Conservation (phyloP, 1,140 invertebrate genomes). For the Ceratina calcarata region DNA sequence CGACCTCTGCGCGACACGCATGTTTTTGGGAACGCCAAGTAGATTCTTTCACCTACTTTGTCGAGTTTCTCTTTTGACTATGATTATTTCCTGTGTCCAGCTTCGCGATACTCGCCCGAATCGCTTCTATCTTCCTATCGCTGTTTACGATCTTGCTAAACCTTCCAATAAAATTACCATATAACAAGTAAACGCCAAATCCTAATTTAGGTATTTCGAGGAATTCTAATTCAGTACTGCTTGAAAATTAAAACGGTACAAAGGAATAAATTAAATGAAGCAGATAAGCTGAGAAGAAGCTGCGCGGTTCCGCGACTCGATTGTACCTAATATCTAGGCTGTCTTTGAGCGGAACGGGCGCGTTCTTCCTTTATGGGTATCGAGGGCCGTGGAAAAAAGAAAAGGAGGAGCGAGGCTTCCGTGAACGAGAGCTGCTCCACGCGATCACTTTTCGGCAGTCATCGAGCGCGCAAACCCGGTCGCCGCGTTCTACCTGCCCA, state of each 20-base stretch:
- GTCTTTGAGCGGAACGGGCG: conserved; percentile 27
- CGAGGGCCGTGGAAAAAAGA: conserved; percentile 41
- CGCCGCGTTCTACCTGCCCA: conserved; percentile 64
- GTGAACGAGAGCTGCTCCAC: neutral
- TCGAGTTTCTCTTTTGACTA: conserved; percentile 24
- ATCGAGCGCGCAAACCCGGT: conserved; percentile 63
- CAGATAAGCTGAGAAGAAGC: too few species aligned
- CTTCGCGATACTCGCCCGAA: neutral
- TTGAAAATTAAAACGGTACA: neutral
- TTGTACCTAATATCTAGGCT: conserved; percentile 50
- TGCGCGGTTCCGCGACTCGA: neutral
- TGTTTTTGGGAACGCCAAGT: conserved; percentile 13
- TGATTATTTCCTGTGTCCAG: neutral
- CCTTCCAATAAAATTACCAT: neutral
- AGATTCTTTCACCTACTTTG: conserved; percentile 41
- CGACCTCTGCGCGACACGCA: neutral
- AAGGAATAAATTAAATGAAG: neutral
- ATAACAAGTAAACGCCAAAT: neutral
- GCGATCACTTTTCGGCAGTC: conserved; percentile 64
- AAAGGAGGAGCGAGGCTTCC: conserved; percentile 13
- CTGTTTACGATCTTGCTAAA: too few species aligned
- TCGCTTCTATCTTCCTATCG: neutral
- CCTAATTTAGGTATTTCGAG: neutral
- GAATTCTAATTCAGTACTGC: too few species aligned
- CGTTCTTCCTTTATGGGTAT: conserved; percentile 57